Conservation (phyloP, 2,888 invertebrate genomes). For the Scaptomyza tumidula region DNA sequence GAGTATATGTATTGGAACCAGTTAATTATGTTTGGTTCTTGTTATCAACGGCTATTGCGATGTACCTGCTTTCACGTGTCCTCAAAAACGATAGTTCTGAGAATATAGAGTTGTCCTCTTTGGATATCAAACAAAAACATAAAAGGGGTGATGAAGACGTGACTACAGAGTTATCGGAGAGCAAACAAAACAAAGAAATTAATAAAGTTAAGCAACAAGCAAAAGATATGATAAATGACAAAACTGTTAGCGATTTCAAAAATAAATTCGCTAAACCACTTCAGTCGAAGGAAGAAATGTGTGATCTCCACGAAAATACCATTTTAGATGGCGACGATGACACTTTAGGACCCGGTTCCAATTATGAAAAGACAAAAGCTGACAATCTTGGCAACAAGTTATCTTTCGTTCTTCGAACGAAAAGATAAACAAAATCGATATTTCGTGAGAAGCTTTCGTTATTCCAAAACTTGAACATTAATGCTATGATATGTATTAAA, state of each 20-base stretch:
- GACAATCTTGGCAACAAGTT: accelerated
- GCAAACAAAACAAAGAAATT: background rate
- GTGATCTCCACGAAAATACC: accelerated
- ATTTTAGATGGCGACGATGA: background rate
- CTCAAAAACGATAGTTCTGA: background rate
- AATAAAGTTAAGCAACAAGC: background rate
- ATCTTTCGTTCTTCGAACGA: too few species aligned
- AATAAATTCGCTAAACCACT: too few species aligned
- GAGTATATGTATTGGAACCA: background rate
- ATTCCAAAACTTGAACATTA: background rate
- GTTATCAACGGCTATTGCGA: slow-evolving; percentile 30
- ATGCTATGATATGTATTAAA: too few species aligned
- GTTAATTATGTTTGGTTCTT: slow-evolving; percentile 10
- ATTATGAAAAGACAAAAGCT: background rate
- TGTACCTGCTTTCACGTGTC: background rate
- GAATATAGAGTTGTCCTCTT: background rate
- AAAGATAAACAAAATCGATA: background rate
- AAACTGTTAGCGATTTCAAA: background rate
- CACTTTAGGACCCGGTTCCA: background rate
- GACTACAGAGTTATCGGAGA: background rate
- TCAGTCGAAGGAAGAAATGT: too few species aligned
- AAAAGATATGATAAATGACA: too few species aligned
- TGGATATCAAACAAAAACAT: background rate
- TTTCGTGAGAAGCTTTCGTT: background rate
- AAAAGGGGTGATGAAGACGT: background rate